Evolutionary conservation across 2,888 invertebrate species (phyloP).

Genomic region (Anoplius nigerrimus): DNA sequence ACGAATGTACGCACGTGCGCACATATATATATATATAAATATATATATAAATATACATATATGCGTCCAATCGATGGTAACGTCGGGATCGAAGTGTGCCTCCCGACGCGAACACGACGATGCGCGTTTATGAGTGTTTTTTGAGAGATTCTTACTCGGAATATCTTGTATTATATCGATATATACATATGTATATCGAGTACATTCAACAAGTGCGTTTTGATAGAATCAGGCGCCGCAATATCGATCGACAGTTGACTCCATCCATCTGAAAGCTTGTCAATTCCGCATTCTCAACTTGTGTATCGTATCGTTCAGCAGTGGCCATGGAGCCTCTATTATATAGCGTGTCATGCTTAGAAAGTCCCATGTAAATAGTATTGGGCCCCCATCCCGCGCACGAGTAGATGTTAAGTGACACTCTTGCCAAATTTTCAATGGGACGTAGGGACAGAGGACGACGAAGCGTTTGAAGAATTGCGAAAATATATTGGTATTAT

Average conservation of each 20-base stretch:
- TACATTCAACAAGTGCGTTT: conserved; percentile 23
- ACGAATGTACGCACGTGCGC: conserved; percentile 48
- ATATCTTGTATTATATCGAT: conserved; percentile 1
- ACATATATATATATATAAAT: conserved; percentile 46
- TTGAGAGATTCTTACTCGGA: conserved; percentile 18
- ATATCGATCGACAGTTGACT: conserved; percentile 50
- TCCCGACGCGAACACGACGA: conserved; percentile 25
- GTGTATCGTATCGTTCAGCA: conserved; percentile 55
- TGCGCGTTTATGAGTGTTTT: conserved; percentile 29
- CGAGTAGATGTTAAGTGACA: conserved; percentile 64
- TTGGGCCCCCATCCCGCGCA: conserved; percentile 23
- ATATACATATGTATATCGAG: not conserved
- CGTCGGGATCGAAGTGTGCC: conserved; percentile 23
- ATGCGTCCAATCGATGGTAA: conserved; percentile 31
- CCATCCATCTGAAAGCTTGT: conserved; percentile 60
- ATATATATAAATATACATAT: conserved; percentile 9
- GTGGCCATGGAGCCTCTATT: conserved; percentile 40
- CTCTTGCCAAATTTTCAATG: conserved; percentile 72
- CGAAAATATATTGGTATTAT: conserved; percentile 74
- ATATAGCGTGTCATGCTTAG: conserved; percentile 55
- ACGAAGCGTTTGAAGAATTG: conserved; percentile 68
- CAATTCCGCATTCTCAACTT: conserved; percentile 59
- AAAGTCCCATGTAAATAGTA: conserved; percentile 68
- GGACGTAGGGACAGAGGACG: conserved; percentile 66
- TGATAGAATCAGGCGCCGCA: conserved; percentile 32